Base-by-base conservation (phyloP, 2,888 invertebrate genomes). In the Cryptocephalus moraei region DNA sequence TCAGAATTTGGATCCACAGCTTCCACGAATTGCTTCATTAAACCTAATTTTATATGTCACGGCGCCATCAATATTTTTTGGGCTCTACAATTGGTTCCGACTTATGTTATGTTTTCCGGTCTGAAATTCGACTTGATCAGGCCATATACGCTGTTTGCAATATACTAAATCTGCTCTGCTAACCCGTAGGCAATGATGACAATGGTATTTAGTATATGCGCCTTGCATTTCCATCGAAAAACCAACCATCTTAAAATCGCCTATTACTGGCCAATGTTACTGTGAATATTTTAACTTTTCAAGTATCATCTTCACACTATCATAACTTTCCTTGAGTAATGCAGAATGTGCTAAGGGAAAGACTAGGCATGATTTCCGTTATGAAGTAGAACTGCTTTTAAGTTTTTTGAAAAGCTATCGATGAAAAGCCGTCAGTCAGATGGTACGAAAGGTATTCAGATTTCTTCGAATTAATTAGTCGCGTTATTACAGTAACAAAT, bases 161-260 rank as follows among this genome's bases (percentile, higher is more conserved):
- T 59, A 56, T 44, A 47, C 32, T 38, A 47, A 31, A 47, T 53
- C 50, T 31, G 49, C 52, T 54, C 50, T 46, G 14, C 53, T 54
- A 22, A 50, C 51, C 56, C 56, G 60, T 41, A 56, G 45, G 45
- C 56, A 62, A 38, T 59, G 45, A 46, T 53, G 56, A 46, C 59
- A 59, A 2, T 55, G 47, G 47, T 58, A 52, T 45, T 61, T 61
- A 36, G 55, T 57, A 51, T 50, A 57, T 39, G 56, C 56, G 38
- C 55, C 52, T 51, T 60, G 56, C 33, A 57, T 46, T 52, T 59
- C 60, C 32, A 51, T 46, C 36, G 60, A 33, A 47, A 61, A 51
- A 32, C 51, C 53, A 33, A 63, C 48, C 55, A 64, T 58, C 49
- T 65, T 63, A 12, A 64, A 56, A 50, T 64, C 64, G 33, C 57